Evolutionary conservation across 2,888 invertebrate species (phyloP).

Genomic region (Argyresthia albistria): DNA sequence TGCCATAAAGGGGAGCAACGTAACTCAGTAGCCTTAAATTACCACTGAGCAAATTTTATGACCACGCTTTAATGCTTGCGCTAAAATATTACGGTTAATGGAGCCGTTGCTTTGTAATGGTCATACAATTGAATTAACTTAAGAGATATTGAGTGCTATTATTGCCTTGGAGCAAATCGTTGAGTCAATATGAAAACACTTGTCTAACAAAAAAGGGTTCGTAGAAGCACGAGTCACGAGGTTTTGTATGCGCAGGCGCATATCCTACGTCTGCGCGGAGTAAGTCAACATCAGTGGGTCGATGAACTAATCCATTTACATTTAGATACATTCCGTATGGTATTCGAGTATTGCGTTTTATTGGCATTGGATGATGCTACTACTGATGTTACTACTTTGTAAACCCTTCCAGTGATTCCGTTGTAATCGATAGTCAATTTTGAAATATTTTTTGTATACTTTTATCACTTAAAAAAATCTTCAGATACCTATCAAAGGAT

Average conservation of each 20-base stretch:
- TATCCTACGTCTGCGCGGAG: conserved; percentile 25
- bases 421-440: too few relatives aligned
- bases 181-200: conserved; percentile 17
- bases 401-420: too few relatives aligned
- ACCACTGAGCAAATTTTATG: background rate
- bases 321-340: background rate
- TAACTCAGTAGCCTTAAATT: background rate
- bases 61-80: background rate
- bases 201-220: conserved; percentile 18
- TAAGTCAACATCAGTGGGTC: conserved; percentile 61
- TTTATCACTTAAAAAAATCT: too few relatives aligned
- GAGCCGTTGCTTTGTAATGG: background rate
- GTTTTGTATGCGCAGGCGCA: conserved; percentile 38
- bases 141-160: background rate
- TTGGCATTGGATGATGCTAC: too few relatives aligned
- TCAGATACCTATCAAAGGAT: too few relatives aligned
- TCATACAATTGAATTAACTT: background rate
- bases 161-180: background rate
- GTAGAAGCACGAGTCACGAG: conserved; percentile 10
- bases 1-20: background rate
- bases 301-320: conserved; percentile 35
- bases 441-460: too few relatives aligned
- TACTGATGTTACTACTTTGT: too few relatives aligned
- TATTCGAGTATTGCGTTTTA: too few relatives aligned
- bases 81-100: background rate